Base-by-base conservation (phyloP, 1,140 invertebrate genomes). In the Hypothenemus hampei region DNA sequence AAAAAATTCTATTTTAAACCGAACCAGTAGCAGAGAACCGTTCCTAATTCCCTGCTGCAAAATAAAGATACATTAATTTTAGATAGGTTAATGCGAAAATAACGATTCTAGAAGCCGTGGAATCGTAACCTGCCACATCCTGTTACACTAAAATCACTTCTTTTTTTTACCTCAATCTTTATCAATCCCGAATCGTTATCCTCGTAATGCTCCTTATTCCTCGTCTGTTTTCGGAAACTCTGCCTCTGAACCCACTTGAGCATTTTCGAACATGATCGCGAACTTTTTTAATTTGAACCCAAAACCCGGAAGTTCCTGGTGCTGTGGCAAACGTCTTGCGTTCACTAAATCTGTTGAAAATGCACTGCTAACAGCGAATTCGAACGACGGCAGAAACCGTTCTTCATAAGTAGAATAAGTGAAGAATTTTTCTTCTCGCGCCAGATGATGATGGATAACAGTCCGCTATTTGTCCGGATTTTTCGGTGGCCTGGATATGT, bases 221-320 rank as follows among this genome's bases (percentile, higher is more conserved):
- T 60, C 15, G 18, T 29, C 37, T 35, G 50, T 29, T 23, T 24
- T 40, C 46, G 40, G 40, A 63, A 65, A 56, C 57, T 61, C 29
- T 63, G 61, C 22, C 63, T 58, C 35, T 61, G 63, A 36, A 65
- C 63, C 63, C 63, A 65, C 63, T 65, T 65, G 16, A 65, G 50
- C 63, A 65, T 65, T 41, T 2, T 46, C 31, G 16, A 15, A 54
- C 51, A 54, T 54, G 40, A n/a, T 49, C 18, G 31, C 21, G 26
- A 13, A 31, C 8, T 13, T 13, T 13, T 15, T 37, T 16, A 37
- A 15, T 16, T 7, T 2, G 18, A 46, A 19, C 6, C 15, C 3
- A 49, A n/a, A n/a, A n/a, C n/a, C n/a, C n/a, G n/a, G n/a, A n/a
- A n/a, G n/a, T n/a, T 41, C 26, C 8, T 31, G 26, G 26, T 31